Evolutionary conservation across 2,113 vertebrate species (phyloP).

Genomic region (Lichenostomus cassidix): DNA sequence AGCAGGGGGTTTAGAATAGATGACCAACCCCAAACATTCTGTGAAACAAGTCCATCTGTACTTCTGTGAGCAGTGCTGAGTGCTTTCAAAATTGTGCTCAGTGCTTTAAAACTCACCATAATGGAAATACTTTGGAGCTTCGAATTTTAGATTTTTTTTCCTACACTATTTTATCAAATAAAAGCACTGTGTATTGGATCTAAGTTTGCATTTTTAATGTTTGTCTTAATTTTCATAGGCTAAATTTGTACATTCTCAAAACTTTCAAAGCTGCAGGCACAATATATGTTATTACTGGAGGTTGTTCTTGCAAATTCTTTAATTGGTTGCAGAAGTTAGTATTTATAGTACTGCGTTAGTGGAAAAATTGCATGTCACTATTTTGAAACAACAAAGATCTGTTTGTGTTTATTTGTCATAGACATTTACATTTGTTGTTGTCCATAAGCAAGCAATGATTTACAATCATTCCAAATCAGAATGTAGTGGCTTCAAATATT

Average conservation of each 20-base stretch:
- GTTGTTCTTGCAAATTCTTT: not conserved
- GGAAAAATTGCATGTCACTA: not conserved
- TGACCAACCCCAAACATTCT: not conserved
- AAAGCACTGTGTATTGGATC: not conserved
- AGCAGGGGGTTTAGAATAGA: not conserved
- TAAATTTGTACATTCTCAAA: not conserved
- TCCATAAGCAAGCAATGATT: not conserved
- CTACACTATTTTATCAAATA: not conserved
- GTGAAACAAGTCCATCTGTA: not conserved
- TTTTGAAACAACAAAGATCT: not conserved
- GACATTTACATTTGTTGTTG: not conserved
- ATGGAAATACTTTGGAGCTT: not conserved
- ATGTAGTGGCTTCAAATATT: not conserved
- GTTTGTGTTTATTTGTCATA: not conserved
- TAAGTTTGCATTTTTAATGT: not conserved
- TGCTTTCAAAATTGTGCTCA: not conserved
- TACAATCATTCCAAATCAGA: not conserved
- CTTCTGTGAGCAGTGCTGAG: not conserved
- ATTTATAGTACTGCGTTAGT: constrained; percentile 5
- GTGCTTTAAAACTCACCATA: not conserved
- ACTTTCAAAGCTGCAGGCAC: not conserved
- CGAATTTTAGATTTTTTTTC: not conserved
- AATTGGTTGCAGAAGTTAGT: not conserved
- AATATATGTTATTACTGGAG: not conserved
- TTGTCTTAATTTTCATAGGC: not conserved